Conservation (phyloP, 2,888 invertebrate genomes). For the Cerastoderma edule region DNA sequence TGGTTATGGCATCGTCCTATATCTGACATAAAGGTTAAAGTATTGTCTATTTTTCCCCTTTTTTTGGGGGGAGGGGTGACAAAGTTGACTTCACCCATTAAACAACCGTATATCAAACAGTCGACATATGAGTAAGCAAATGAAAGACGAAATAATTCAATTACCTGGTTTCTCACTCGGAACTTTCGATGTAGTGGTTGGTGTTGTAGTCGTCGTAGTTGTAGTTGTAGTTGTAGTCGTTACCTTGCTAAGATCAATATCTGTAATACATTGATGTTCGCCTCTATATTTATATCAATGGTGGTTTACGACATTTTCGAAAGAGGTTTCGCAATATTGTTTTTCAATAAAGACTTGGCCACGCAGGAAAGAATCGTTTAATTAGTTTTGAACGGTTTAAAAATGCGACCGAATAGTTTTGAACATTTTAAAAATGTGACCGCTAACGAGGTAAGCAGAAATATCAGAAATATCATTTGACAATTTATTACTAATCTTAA, state of each 20-base stretch:
- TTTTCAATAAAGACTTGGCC: too few species aligned
- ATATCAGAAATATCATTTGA: too few species aligned
- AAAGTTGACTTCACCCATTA: background rate
- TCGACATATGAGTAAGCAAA: too few species aligned
- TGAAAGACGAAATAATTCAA: background rate
- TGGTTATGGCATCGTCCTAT: too few species aligned
- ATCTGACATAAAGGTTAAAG: background rate
- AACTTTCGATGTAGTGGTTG: background rate
- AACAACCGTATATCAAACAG: too few species aligned
- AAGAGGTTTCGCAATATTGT: background rate
- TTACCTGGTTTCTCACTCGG: background rate
- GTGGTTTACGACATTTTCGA: background rate
- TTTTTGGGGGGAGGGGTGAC: background rate
- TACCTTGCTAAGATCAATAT: constrained; percentile 8
- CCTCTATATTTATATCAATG: background rate
- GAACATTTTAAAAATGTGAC: background rate
- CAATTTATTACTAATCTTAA: too few species aligned
- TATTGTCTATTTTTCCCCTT: background rate
- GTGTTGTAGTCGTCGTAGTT: constrained; percentile 1
- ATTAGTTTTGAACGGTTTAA: too few species aligned
- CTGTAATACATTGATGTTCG: background rate
- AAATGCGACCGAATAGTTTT: background rate
- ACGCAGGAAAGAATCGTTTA: too few species aligned
- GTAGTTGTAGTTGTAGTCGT: constrained; percentile 6
- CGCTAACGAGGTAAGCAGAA: background rate